These are phyloP conservation scores for Balaeniceps rex DNA, from an alignment of 2,113 vertebrate genomes.

Conservation along the genomic window DNA sequence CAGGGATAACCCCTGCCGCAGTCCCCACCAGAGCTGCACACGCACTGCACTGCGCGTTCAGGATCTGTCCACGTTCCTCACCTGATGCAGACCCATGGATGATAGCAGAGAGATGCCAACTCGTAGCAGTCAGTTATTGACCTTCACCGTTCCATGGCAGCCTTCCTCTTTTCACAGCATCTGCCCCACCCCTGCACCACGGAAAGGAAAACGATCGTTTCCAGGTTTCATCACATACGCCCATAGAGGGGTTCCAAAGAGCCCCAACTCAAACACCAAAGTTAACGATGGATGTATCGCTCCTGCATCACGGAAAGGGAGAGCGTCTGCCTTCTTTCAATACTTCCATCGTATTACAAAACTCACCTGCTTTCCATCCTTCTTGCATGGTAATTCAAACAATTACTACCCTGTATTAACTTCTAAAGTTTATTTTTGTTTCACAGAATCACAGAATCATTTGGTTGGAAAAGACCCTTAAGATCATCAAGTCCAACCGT, in stretches of 20 bases:
- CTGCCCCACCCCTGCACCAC: neutral
- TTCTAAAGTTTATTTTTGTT: neutral
- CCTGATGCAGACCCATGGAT: accelerated
- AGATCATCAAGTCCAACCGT: too few species aligned
- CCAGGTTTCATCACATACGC: neutral
- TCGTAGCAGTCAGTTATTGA: too few species aligned
- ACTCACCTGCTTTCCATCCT: neutral
- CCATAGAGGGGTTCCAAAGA: accelerated
- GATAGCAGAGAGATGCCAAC: accelerated
- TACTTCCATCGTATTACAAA: neutral
- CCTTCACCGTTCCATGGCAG: neutral
- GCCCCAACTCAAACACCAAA: neutral
- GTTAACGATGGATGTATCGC: accelerated
- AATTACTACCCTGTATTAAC: neutral
- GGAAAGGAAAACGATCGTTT: neutral
- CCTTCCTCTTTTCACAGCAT: neutral
- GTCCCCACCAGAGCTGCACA: neutral
- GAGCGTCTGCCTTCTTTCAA: neutral
- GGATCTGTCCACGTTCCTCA: accelerated
- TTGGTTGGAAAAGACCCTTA: too few species aligned
- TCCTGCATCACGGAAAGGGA: accelerated
- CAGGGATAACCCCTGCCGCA: neutral
- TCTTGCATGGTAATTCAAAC: neutral
- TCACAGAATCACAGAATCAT: too few species aligned
- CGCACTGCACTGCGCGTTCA: accelerated